These are phyloP conservation scores for Leptarthrus brevirostris DNA, from an alignment of 2,888 invertebrate species.

Conservation along the genomic window DNA sequence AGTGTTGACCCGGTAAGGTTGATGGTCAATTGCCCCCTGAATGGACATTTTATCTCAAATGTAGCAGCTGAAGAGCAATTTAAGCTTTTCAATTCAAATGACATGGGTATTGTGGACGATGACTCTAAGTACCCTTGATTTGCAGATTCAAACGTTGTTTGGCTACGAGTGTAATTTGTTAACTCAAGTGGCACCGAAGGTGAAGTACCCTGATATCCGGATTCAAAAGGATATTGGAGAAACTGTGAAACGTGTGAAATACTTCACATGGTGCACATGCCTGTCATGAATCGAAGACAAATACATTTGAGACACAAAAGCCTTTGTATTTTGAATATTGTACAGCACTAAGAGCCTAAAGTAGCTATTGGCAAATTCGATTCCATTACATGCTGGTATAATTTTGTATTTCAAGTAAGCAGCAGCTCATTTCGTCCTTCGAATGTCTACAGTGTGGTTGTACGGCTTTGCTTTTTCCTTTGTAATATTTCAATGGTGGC, in stretches of 20 bases:
- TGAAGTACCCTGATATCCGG: not conserved
- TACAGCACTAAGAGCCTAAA: too few relatives aligned
- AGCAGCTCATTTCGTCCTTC: too few relatives aligned
- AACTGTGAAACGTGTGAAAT: not conserved
- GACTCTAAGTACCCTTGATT: slow-evolving; percentile 41
- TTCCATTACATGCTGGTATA: too few relatives aligned
- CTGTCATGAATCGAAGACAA: too few relatives aligned
- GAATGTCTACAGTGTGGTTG: too few relatives aligned
- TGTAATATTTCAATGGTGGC: too few relatives aligned
- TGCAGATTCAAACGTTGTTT: slow-evolving; percentile 28
- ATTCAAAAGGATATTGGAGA: not conserved
- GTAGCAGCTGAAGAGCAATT: slow-evolving; percentile 45
- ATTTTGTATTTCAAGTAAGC: too few relatives aligned
- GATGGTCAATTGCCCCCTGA: slow-evolving; percentile 47
- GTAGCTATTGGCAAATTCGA: too few relatives aligned
- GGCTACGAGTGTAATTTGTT: slow-evolving; percentile 23
- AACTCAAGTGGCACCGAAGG: not conserved
- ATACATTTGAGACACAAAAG: too few relatives aligned
- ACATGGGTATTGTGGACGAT: slow-evolving; percentile 32
- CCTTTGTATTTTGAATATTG: too few relatives aligned
- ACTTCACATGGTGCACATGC: not conserved
- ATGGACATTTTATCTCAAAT: slow-evolving; percentile 36
- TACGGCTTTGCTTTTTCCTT: too few relatives aligned
- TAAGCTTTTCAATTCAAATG: slow-evolving; percentile 38
- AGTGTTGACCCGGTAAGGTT: slow-evolving; percentile 45